These are phyloP conservation scores for Myioborus melanocephalus DNA, from an alignment of 2,797 vertebrate genomes.

Conservation along the genomic window DNA sequence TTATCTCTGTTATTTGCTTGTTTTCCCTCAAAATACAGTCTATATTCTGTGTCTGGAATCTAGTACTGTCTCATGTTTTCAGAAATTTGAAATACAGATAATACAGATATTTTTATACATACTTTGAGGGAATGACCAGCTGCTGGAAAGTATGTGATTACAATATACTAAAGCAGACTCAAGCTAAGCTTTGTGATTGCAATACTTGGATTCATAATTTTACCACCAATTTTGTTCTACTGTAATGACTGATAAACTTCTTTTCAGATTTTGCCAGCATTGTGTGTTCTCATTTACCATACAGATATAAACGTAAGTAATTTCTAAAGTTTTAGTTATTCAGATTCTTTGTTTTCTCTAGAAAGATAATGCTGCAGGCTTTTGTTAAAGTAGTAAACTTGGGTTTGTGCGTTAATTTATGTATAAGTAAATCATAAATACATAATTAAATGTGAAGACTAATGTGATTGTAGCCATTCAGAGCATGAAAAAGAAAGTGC, in stretches of 20 bases:
- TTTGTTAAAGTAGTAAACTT: neutral
- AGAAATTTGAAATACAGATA: neutral
- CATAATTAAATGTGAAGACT: neutral
- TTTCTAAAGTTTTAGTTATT: neutral
- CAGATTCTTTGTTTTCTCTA: neutral
- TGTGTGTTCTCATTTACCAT: slow-evolving; percentile 98
- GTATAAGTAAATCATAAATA: neutral
- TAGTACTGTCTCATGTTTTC: neutral
- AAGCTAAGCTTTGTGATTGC: neutral
- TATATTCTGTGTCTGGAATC: neutral
- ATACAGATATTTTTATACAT: neutral
- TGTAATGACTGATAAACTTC: slow-evolving; percentile 57
- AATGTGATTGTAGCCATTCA: neutral
- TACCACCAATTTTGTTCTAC: neutral
- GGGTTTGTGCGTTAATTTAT: neutral
- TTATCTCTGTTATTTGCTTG: neutral
- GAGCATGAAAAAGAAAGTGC: neutral
- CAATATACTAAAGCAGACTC: neutral
- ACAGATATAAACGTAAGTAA: slow-evolving; percentile 97
- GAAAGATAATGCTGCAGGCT: neutral
- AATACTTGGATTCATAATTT: neutral
- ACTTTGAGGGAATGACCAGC: neutral
- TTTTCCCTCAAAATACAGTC: neutral
- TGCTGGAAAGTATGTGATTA: neutral
- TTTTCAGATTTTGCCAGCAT: slow-evolving; percentile 93